phyloP scores from a whole-genome alignment of 2,797 vertebrate species.

The Pampus argenteus region DNA sequence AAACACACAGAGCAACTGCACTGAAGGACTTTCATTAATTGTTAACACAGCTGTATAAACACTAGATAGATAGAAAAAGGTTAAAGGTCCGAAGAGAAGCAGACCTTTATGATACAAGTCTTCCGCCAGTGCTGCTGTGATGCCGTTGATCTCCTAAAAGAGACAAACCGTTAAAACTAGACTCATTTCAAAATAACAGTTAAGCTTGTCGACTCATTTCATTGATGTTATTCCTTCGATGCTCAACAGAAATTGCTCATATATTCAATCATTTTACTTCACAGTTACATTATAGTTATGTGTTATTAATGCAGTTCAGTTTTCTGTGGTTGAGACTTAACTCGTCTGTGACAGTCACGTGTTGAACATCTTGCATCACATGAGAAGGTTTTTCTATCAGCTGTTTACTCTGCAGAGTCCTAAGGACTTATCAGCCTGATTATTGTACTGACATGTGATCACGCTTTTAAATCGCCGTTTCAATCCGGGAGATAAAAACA shows the following conservation, averaged over 20 bases:
- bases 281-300: too few relatives aligned
- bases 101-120: conserved; percentile 95
- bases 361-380: conserved; percentile 34
- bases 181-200: background rate
- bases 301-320: background rate
- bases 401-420: conserved; percentile 4
- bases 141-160: conserved; percentile 93
- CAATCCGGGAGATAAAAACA: background rate
- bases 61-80: background rate
- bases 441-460: conserved; percentile 42
- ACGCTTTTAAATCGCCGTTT: background rate
- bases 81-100: conserved; percentile 19
- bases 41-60: conserved; percentile 3
- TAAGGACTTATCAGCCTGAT: conserved; percentile 9
- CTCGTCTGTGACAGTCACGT: background rate
- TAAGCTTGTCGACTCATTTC: background rate
- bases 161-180: background rate
- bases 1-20: background rate
- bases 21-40: background rate
- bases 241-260: background rate
- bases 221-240: background rate
- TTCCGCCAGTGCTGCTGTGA: conserved; percentile 94
- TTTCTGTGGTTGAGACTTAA: background rate
- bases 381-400: conserved; percentile 13
- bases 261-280: background rate